A percentile compares a stretch with the other conserved stretches of the same genome.
Conservation (phyloP, 2,113 vertebrate species). For the Rhinogobius similis region DNA sequence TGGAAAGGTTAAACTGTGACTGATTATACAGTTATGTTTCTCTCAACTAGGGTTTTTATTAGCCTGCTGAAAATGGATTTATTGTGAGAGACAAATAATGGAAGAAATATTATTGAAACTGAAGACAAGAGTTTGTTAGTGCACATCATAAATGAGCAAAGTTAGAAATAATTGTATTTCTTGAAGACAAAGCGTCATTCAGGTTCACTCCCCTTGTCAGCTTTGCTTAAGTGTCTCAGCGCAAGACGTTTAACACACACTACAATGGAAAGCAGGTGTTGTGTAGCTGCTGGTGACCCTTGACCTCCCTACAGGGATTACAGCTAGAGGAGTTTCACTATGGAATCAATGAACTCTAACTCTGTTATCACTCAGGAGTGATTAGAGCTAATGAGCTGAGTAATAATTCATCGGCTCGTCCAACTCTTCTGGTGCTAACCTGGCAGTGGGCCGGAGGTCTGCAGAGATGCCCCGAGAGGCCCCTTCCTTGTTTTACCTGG, state of each 20-base stretch:
- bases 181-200: background rate
- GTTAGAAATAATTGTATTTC: constrained; percentile 7
- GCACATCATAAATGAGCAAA: background rate
- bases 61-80: constrained; percentile 8
- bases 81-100: background rate
- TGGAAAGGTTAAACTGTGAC: constrained; percentile 9
- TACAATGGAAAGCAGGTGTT: constrained; percentile 35
- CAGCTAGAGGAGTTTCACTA: constrained; percentile 19
- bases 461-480: constrained; percentile 58
- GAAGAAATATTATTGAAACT: background rate
- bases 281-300: constrained; percentile 32
- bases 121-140: background rate
- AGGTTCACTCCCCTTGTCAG: constrained; percentile 11
- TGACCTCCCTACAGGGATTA: constrained; percentile 36
- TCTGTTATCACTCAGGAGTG: constrained; percentile 41
- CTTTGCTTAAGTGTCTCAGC: constrained; percentile 27
- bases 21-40: constrained; percentile 21
- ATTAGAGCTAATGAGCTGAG: constrained; percentile 43
- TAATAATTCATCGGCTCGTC: constrained; percentile 48
- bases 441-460: constrained; percentile 45
- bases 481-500: constrained; percentile 66
- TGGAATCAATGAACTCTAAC: constrained; percentile 25
- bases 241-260: constrained; percentile 28
- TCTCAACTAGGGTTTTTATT: background rate
- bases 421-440: constrained; percentile 29